Conservation (phyloP, 2,113 vertebrate species). For the Indicator indicator region DNA sequence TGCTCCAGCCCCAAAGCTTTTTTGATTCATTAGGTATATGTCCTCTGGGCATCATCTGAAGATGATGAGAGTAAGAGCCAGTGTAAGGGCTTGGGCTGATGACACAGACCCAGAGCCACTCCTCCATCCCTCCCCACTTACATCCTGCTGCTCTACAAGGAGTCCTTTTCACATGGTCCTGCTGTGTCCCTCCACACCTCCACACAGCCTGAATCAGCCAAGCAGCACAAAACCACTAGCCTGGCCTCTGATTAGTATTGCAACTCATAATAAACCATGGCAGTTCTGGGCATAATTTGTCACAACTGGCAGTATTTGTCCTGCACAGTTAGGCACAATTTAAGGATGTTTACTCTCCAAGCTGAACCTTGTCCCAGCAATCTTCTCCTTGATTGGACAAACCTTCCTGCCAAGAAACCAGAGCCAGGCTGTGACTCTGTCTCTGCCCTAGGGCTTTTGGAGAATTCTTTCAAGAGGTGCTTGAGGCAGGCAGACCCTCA, state of each 20-base stretch:
- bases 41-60: not conserved
- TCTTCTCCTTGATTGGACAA: constrained; percentile 13
- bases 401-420: not conserved
- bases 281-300: constrained; percentile 1
- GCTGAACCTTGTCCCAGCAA: not conserved
- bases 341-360: not conserved
- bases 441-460: not conserved
- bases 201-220: not conserved
- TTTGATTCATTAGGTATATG: not conserved
- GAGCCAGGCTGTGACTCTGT: not conserved
- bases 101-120: not conserved
- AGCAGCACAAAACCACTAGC: not conserved
- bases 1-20: not conserved
- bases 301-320: not conserved
- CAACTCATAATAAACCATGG: not conserved
- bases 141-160: not conserved
- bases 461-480: not conserved
- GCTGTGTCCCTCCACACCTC: not conserved
- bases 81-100: not conserved
- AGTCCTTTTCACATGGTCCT: not conserved
- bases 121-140: not conserved
- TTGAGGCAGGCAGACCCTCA: not conserved
- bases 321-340: not conserved
- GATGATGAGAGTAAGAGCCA: too few species aligned
- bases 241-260: not conserved